These are phyloP conservation scores for Laspeyria flexula DNA, from an alignment of 2,888 invertebrate species.

Conservation along the genomic window DNA sequence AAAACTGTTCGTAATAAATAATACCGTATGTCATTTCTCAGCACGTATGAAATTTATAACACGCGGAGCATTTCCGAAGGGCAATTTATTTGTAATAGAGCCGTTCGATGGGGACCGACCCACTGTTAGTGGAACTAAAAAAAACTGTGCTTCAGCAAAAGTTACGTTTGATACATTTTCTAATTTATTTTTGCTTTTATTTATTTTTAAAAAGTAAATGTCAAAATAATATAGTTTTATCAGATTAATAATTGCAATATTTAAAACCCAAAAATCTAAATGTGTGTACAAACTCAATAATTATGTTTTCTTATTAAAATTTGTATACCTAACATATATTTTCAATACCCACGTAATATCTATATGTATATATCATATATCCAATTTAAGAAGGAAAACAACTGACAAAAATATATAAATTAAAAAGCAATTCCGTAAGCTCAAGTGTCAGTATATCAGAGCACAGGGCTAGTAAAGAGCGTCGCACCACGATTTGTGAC, in stretches of 20 bases:
- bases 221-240: too few relatives aligned
- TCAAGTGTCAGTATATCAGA: constrained; percentile 50
- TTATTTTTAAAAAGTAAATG: background rate
- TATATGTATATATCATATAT: too few relatives aligned
- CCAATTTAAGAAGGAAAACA: constrained; percentile 30
- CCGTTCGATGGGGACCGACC: constrained; percentile 60
- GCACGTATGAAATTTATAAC: constrained; percentile 86
- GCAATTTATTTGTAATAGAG: constrained; percentile 85
- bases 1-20: constrained; percentile 81
- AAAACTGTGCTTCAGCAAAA: constrained; percentile 14
- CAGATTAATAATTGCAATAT: too few relatives aligned
- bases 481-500: constrained; percentile 81
- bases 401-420: constrained; percentile 42
- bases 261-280: too few relatives aligned
- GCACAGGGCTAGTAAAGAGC: constrained; percentile 51
- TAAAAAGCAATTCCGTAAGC: constrained; percentile 44
- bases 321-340: too few relatives aligned
- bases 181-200: background rate
- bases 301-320: too few relatives aligned
- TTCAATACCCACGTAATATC: too few relatives aligned
- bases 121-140: constrained; percentile 39
- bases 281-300: too few relatives aligned
- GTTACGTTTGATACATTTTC: background rate
- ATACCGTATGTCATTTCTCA: constrained; percentile 86
- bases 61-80: constrained; percentile 77